A percentile compares a stretch with the other conserved stretches of the same genome.
Conservation (phyloP, 2,888 invertebrate species). For the Cryptops parisi region DNA sequence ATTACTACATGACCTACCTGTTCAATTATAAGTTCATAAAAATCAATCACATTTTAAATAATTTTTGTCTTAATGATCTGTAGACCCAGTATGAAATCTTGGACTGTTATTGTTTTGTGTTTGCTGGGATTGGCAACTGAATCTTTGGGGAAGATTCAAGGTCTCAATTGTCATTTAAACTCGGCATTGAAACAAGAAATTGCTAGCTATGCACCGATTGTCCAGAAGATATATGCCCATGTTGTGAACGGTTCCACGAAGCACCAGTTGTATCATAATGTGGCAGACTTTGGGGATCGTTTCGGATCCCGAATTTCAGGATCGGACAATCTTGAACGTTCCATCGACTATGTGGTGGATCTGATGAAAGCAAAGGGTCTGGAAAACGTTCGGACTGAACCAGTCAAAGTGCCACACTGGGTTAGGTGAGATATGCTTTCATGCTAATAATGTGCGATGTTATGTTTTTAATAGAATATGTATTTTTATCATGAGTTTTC, state of each 20-base stretch:
- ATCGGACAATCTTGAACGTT: slow-evolving; percentile 27
- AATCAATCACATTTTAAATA: too few relatives aligned
- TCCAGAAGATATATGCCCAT: neutral
- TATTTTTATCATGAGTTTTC: neutral
- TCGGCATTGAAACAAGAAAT: too few relatives aligned
- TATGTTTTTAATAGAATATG: slow-evolving; percentile 5
- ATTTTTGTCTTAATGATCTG: too few relatives aligned
- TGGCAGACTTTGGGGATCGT: slow-evolving; percentile 40
- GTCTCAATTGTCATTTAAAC: too few relatives aligned
- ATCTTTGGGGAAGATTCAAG: too few relatives aligned
- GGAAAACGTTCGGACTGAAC: slow-evolving; percentile 32
- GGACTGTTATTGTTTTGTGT: too few relatives aligned
- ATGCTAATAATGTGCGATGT: neutral
- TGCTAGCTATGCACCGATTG: too few relatives aligned
- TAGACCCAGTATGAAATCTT: too few relatives aligned
- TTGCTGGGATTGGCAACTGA: too few relatives aligned
- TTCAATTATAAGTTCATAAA: too few relatives aligned
- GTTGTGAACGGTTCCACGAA: slow-evolving; percentile 38
- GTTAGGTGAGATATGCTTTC: slow-evolving; percentile 10
- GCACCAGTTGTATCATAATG: slow-evolving; percentile 41
- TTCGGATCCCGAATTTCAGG: slow-evolving; percentile 30
- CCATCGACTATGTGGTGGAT: slow-evolving; percentile 30
- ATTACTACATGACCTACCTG: too few relatives aligned
- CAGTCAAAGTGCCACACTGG: slow-evolving; percentile 23
- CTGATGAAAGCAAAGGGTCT: slow-evolving; percentile 25